Base-by-base conservation (phyloP, 1,140 invertebrate genomes). In the honey bee (Apis mellifera) region DNA sequence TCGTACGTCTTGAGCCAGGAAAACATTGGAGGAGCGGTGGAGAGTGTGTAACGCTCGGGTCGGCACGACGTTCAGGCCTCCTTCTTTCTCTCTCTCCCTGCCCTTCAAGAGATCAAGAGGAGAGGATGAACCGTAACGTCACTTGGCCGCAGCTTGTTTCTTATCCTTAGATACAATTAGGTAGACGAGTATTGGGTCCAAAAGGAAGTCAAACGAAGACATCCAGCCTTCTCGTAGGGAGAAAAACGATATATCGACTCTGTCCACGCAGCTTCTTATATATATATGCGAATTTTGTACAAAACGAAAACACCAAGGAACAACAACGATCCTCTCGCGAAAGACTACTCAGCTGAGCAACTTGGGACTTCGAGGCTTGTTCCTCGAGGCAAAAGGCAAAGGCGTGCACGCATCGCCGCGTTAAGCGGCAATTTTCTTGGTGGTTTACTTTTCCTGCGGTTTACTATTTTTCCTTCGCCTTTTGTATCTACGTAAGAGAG, bases 141-240 rank as follows among this genome's bases (percentile, higher is more conserved):
- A 60, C 21, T 74, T 48, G 83, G 32, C 17, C 19, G 50, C 79
- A 59, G 12, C 17, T 12, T 68, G 26, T 68, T 26, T 60, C 42
- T 23, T 55, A 60, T 55, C 64, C 70, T 73, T 80, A 66, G n/a
- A 77, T 57, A 60, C 50, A 83, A 55, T 71, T 84, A 86, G 72
- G 66, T 86, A 86, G 54, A 84, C 70, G 72, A 64, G 72, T 62
- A 65, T 52, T 23, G 85, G 86, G 86, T 87, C 86, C 86, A 87
- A 87, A 82, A 72, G 72, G 73, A 76, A 74, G 72, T 68, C 84
- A 55, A 77, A n/a, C 65, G 23, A 77, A 70, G 32, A 82, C 83
- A n/a, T 69, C 73, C 42, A 78, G 69, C 74, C 57, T 50, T 85
- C 32, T 57, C 52, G 15, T 9, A 13, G 17, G 54, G 65, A 32